Percentiles rank a stretch among this genome's conserved stretches.
Evolutionary conservation across 2,113 vertebrate species (phyloP).

Genomic region (Pyxicephalus adspersus): DNA sequence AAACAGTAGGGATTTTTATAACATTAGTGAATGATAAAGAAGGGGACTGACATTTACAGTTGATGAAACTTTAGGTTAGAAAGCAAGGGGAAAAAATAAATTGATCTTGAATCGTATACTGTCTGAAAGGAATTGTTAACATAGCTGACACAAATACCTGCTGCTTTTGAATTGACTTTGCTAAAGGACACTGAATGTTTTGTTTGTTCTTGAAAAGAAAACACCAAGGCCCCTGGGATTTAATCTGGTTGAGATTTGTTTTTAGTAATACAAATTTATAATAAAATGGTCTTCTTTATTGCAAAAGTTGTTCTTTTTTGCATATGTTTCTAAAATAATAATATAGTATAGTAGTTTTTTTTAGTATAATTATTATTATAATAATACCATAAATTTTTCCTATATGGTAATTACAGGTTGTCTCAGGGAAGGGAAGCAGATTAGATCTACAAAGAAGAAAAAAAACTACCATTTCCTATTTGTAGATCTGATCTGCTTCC

Average conservation of each 20-base stretch:
- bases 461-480: too few relatives aligned
- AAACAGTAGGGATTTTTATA: constrained; percentile 80
- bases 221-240: not conserved
- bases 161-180: constrained; percentile 43
- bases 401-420: too few relatives aligned
- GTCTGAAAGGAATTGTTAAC: constrained; percentile 43
- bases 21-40: constrained; percentile 83
- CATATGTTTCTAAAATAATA: too few relatives aligned
- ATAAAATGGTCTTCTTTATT: too few relatives aligned
- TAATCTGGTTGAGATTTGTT: not conserved
- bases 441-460: too few relatives aligned
- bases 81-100: constrained; percentile 76
- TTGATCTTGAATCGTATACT: constrained; percentile 50
- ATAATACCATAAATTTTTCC: too few relatives aligned
- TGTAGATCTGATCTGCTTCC: too few relatives aligned
- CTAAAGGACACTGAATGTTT: constrained; percentile 34
- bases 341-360: too few relatives aligned
- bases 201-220: constrained; percentile 16
- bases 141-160: constrained; percentile 42
- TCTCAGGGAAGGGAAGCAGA: too few relatives aligned
- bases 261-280: not conserved
- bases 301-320: too few relatives aligned
- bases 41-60: constrained; percentile 85
- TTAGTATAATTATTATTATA: too few relatives aligned
- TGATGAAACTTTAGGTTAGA: constrained; percentile 81